phyloP scores from a whole-genome alignment of 1,140 invertebrate genomes.

The Drosophila truncata region DNA sequence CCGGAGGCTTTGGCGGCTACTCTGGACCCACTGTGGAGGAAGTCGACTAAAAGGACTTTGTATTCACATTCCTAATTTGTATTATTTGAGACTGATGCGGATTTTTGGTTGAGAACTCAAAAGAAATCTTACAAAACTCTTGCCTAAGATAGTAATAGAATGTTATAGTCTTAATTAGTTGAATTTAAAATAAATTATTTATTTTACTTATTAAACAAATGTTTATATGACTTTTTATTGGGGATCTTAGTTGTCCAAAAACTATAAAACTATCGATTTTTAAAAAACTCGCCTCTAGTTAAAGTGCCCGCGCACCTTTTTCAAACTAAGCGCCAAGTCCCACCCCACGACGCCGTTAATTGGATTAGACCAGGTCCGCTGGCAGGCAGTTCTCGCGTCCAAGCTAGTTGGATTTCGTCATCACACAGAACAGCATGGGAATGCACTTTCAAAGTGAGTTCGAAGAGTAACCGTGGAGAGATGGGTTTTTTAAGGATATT shows the following conservation, averaged over 20 bases:
- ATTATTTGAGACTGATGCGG: neutral
- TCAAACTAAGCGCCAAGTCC: constrained; percentile 29
- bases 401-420: constrained; percentile 67
- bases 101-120: constrained; percentile 6
- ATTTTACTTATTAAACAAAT: neutral
- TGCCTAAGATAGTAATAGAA: constrained; percentile 4
- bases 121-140: neutral
- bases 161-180: neutral
- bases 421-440: constrained; percentile 35
- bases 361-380: constrained; percentile 57
- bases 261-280: neutral
- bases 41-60: constrained; percentile 87
- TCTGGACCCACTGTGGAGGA: constrained; percentile 90
- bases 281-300: constrained; percentile 1
- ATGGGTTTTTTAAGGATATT: neutral
- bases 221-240: neutral
- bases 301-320: neutral
- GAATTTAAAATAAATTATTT: constrained; percentile 12
- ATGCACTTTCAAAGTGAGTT: constrained; percentile 66
- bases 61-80: neutral
- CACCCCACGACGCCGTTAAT: constrained; percentile 41
- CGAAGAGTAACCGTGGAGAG: neutral
- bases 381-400: constrained; percentile 19
- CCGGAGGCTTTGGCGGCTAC: constrained; percentile 85
- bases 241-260: neutral